Base-by-base conservation (phyloP, 2,797 vertebrate species). In the Chaenodraco wilsoni region DNA sequence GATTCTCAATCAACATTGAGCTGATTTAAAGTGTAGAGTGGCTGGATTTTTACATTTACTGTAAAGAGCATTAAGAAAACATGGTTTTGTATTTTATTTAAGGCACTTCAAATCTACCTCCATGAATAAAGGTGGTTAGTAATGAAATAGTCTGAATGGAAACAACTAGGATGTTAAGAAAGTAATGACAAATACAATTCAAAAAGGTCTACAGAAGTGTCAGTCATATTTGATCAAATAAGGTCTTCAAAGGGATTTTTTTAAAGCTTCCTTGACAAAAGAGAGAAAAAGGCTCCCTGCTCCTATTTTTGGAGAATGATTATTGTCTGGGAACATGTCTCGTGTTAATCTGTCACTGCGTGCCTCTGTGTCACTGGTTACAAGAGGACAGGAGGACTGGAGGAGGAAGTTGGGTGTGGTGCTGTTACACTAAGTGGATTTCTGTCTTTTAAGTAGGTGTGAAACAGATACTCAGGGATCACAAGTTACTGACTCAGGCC, bases 291-390 rank as follows among this genome's bases (percentile, higher is more conserved):
- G 11, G 2, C 61, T 69, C 76, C 43, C 57, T 48, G 56, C 12
- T 73, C 13, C 46, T 76, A 50, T 80, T 81, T 65, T 64, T 63
- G 71, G 40, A 54, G 6, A 54, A 57, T 65, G 65, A 21, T 72
- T 73, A 40, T 80, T 40, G 43, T 68, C 27, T 58, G 73, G 62
- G 69, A 72, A 66, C 43, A 65, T 52, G 55, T 82, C 56, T 69
- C 3, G 7, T 56, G 21, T 61, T 52, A 15, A 61, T 66, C 56
- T 52, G 50, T 72, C 27, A 56, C 33, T 65, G 31, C 4, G 3
- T 70, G 70, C 8, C 44, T 74, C 63, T 83, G 70, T 83, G 84
- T 87, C 84, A 87, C 21, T 60, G 52, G 63, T 81, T 77, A 84
- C 54, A 76, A 82, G 74, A 69, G 69, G 57, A 79, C 54, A 60